Evolutionary conservation across 2,113 vertebrate species (phyloP).

Genomic region (Bos indicus): DNA sequence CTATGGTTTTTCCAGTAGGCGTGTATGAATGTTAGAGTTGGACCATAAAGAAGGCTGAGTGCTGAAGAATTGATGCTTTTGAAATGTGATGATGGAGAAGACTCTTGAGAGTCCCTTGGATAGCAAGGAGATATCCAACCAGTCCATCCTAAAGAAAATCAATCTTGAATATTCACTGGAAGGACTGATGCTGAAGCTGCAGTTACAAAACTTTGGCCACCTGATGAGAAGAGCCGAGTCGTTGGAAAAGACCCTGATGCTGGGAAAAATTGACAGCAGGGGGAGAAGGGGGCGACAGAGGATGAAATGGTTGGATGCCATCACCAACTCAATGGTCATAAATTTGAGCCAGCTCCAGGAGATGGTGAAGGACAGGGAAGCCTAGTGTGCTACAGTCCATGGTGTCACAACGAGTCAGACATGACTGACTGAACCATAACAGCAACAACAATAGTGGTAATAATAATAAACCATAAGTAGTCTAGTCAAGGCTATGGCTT

Average conservation of each 20-base stretch:
- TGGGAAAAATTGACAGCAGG: fast-evolving
- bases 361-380: not conserved
- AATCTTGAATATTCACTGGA: not conserved
- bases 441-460: not conserved
- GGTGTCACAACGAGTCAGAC: not conserved
- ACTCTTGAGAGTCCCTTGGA: not conserved
- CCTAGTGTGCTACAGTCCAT: not conserved
- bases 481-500: too few species aligned
- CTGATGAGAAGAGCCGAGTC: not conserved
- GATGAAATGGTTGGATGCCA: not conserved
- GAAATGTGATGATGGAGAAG: not conserved
- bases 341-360: not conserved
- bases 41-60: not conserved
- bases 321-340: not conserved
- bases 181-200: not conserved
- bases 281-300: not conserved
- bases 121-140: not conserved
- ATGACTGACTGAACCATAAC: not conserved
- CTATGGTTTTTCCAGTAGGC: not conserved
- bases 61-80: not conserved
- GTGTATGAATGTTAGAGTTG: not conserved
- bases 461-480: fast-evolving
- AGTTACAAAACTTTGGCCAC: not conserved
- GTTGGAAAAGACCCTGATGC: not conserved
- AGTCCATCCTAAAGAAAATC: not conserved